Base-by-base conservation (phyloP, 2,888 invertebrate species). In the Chalcis sispes region DNA sequence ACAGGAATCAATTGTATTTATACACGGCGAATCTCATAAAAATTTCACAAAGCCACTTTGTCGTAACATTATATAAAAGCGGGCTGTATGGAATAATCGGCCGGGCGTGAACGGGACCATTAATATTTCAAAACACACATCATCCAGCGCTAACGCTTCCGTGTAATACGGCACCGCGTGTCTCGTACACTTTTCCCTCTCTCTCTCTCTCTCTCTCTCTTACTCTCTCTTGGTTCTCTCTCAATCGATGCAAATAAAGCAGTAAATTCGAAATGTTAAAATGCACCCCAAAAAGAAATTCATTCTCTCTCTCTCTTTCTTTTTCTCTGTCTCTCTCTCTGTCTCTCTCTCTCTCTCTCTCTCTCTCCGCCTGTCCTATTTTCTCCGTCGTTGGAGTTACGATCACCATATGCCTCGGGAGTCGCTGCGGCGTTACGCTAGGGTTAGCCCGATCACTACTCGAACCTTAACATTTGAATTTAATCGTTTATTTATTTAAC, bases 191-290 rank as follows among this genome's bases (percentile, higher is more conserved):
- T n/a, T n/a, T n/a, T n/a, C n/a, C n/a, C n/a, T n/a, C n/a, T n/a
- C n/a, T n/a, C n/a, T n/a, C n/a, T n/a, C n/a, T n/a, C n/a, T n/a
- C n/a, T n/a, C n/a, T n/a, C n/a, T n/a, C n/a, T n/a, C n/a, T n/a
- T n/a, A n/a, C n/a, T n/a, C n/a, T n/a, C n/a, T n/a, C n/a, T n/a
- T n/a, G n/a, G n/a, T n/a, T 0, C 25, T 15, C 36, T 32, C 71
- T 66, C 61, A 72, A 73, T 70, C 66, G 70, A 77, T 77, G 74
- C 73, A 77, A 77, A 77, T 65, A 74, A 66, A 74, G 69, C 66
- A 75, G 74, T 74, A 77, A 74, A 74, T 67, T 74, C 66, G 50
- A 77, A 77, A 75, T 67, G 69, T 67, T 70, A 72, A 77, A 77
- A 70, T 75, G 70, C 71, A 77, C 74, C 74, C 69, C 56, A 54